Conservation (phyloP, 2,888 invertebrate species). For the Nemapogon koenigi region DNA sequence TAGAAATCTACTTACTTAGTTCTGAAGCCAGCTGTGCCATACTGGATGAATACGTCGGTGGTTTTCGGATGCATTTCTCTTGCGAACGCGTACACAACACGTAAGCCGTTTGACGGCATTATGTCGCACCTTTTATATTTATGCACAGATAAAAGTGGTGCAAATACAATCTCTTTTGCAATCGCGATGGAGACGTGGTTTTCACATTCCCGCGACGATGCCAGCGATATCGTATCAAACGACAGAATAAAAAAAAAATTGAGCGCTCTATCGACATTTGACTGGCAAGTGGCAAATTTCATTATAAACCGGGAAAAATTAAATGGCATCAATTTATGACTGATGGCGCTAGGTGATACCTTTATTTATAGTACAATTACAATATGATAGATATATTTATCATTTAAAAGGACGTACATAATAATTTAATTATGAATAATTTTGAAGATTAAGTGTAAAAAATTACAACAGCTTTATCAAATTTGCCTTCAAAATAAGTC, state of each 20-base stretch:
- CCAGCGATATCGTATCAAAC: slow-evolving; percentile 10
- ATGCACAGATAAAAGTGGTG: slow-evolving; percentile 42
- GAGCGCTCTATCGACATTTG: not conserved
- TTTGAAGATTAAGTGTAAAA: too few relatives aligned
- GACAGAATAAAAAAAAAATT: not conserved
- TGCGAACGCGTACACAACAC: slow-evolving; percentile 78
- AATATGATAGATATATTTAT: too few relatives aligned
- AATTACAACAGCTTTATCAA: too few relatives aligned
- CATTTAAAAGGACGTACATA: too few relatives aligned
- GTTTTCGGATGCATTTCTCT: slow-evolving; percentile 80
- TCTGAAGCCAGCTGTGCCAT: slow-evolving; percentile 88
- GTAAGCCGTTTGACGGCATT: slow-evolving; percentile 65
- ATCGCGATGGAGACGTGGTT: slow-evolving; percentile 56
- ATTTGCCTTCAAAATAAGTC: too few relatives aligned
- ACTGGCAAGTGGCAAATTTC: not conserved
- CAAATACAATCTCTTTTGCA: slow-evolving; percentile 51
- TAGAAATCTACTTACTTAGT: slow-evolving; percentile 68
- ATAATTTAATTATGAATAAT: too few relatives aligned
- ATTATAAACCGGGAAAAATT: not conserved
- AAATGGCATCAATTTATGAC: not conserved
- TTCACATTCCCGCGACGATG: slow-evolving; percentile 48
- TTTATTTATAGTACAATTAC: too few relatives aligned
- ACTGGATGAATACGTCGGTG: slow-evolving; percentile 70
- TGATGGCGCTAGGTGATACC: not conserved
- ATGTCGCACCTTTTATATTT: slow-evolving; percentile 48